Conservation (phyloP, 2,113 vertebrate species). For the Fulmarus glacialis region DNA sequence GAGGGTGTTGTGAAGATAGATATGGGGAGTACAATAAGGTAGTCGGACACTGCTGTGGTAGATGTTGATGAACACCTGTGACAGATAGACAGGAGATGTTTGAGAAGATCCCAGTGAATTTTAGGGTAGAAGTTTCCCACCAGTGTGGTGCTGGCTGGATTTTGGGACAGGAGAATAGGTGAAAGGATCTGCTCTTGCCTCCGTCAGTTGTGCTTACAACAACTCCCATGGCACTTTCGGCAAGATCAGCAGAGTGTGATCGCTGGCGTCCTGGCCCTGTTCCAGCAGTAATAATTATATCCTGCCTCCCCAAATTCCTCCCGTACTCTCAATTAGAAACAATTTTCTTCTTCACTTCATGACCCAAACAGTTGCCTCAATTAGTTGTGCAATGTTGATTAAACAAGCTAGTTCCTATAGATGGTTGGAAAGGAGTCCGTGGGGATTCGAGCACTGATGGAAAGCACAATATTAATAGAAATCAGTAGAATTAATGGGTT, state of each 20-base stretch:
- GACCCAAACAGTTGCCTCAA: slow-evolving; percentile 22
- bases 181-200: not conserved
- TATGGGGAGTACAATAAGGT: accelerated
- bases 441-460: not conserved
- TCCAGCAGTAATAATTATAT: not conserved
- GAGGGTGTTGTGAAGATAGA: not conserved
- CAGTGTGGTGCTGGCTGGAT: not conserved
- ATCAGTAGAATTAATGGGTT: slow-evolving; percentile 70
- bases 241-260: not conserved
- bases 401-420: slow-evolving; percentile 44
- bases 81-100: not conserved
- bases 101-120: not conserved
- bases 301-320: slow-evolving; percentile 1
- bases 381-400: slow-evolving; percentile 45
- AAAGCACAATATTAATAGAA: slow-evolving; percentile 42
- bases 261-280: not conserved
- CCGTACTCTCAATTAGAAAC: not conserved
- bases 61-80: not conserved
- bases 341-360: slow-evolving; percentile 27
- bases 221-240: not conserved
- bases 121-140: not conserved
- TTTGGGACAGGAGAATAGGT: not conserved
- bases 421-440: not conserved
- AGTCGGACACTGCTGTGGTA: accelerated
- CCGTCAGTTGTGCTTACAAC: not conserved